Evolutionary conservation across 2,113 vertebrate genomes (phyloP).

Genomic region (Catharus minimus): DNA sequence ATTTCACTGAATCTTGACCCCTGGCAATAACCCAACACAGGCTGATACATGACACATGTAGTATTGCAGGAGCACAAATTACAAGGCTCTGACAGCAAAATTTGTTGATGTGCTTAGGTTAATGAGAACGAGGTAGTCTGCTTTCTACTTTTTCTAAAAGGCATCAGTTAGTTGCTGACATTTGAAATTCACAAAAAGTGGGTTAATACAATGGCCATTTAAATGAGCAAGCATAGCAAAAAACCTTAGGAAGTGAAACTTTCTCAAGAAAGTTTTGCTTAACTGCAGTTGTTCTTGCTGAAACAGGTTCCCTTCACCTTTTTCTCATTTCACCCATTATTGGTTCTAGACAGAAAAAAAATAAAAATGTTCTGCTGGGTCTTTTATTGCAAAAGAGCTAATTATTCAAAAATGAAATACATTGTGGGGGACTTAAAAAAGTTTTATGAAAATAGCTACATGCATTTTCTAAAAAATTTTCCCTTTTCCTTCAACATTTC

Average conservation of each 20-base stretch:
- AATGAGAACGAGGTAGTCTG: background rate
- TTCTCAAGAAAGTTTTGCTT: constrained; percentile 54
- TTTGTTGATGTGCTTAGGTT: background rate
- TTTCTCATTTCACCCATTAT: background rate
- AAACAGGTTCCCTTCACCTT: background rate
- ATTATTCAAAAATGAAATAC: constrained; percentile 17
- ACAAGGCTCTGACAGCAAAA: background rate
- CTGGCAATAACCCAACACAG: background rate
- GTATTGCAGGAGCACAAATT: background rate
- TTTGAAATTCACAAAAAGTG: constrained; percentile 24
- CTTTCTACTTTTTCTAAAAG: background rate
- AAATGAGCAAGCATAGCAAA: constrained; percentile 50
- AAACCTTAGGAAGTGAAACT: constrained; percentile 62
- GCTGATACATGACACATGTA: background rate
- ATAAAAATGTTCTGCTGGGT: background rate
- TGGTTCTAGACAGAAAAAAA: background rate
- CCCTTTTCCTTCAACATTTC: background rate
- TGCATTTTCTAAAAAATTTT: background rate
- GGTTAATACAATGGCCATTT: constrained; percentile 44
- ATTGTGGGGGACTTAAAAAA: background rate
- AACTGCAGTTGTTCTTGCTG: background rate
- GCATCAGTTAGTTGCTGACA: background rate
- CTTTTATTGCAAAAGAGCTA: background rate
- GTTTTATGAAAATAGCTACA: constrained; percentile 6
- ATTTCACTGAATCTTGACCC: background rate